phyloP scores from a whole-genome alignment of 1,140 invertebrate species.

The Drosophila jambulina region DNA sequence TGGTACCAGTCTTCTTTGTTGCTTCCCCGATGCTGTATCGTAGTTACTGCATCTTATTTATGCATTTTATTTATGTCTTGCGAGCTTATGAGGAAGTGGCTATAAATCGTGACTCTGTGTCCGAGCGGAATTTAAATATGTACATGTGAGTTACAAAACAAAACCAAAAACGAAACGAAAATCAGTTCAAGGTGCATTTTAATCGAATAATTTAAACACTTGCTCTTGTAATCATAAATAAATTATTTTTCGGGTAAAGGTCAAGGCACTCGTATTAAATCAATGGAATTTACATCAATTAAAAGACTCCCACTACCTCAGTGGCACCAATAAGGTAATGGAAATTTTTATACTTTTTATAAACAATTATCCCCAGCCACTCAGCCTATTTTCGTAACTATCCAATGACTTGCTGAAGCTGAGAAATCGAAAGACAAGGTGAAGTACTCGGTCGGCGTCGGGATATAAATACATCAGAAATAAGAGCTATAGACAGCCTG shows the following conservation, averaged over 20 bases:
- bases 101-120: slow-evolving; percentile 55
- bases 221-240: background rate
- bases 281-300: background rate
- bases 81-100: slow-evolving; percentile 58
- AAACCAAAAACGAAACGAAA: slow-evolving; percentile 18
- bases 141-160: slow-evolving; percentile 20
- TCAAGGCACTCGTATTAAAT: background rate
- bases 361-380: background rate
- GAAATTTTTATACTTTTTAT: slow-evolving; percentile 10
- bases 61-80: slow-evolving; percentile 41
- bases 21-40: slow-evolving; percentile 33
- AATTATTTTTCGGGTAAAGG: background rate
- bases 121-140: slow-evolving; percentile 33
- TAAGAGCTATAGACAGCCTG: slow-evolving; percentile 23
- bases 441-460: background rate
- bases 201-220: background rate
- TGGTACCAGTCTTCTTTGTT: slow-evolving; percentile 59
- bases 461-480: slow-evolving; percentile 46
- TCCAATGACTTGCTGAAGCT: slow-evolving; percentile 24
- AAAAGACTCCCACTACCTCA: slow-evolving; percentile 3
- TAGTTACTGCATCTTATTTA: slow-evolving; percentile 60
- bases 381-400: slow-evolving; percentile 35
- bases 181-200: slow-evolving; percentile 10
- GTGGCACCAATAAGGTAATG: background rate
- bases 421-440: slow-evolving; percentile 42